A percentile compares a stretch with the other conserved stretches of the same genome.
These are phyloP conservation scores for Centropus bengalensis DNA, from an alignment of 2,113 vertebrate genomes.

Conservation along the genomic window DNA sequence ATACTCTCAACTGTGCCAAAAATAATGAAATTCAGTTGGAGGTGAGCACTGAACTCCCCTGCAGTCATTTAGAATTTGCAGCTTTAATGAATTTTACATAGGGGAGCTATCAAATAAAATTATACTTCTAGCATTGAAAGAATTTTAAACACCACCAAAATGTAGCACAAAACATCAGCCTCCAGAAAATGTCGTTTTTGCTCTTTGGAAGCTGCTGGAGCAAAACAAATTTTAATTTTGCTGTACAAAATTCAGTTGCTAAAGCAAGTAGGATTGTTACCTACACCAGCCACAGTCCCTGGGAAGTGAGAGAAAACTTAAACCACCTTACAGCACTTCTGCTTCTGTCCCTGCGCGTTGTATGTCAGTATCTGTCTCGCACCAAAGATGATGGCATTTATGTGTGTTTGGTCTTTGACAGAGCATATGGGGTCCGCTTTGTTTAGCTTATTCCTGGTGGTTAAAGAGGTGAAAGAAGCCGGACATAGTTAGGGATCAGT, in stretches of 20 bases:
- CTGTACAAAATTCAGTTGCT: conserved; percentile 6
- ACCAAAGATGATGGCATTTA: background rate
- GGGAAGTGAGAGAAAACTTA: background rate
- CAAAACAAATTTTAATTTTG: conserved; percentile 39
- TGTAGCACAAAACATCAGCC: background rate
- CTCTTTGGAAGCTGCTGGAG: conserved; percentile 37
- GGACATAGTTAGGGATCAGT: background rate
- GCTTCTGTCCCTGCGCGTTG: background rate
- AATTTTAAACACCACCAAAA: background rate
- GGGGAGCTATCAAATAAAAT: conserved; percentile 12
- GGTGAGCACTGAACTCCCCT: background rate
- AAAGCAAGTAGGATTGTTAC: conserved; percentile 20
- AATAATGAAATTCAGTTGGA: background rate
- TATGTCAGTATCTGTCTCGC: background rate
- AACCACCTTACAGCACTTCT: background rate
- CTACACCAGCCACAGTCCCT: background rate
- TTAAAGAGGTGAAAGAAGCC: background rate
- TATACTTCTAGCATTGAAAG: background rate
- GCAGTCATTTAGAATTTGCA: conserved; percentile 22
- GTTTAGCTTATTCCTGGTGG: background rate
- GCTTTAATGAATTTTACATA: conserved; percentile 36
- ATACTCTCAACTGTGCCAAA: background rate
- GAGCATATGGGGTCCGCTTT: background rate
- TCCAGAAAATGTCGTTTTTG: conserved; percentile 41
- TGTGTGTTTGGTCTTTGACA: background rate